These are phyloP conservation scores for Esox lucius DNA, from an alignment of 2,797 vertebrate species.

Conservation along the genomic window DNA sequence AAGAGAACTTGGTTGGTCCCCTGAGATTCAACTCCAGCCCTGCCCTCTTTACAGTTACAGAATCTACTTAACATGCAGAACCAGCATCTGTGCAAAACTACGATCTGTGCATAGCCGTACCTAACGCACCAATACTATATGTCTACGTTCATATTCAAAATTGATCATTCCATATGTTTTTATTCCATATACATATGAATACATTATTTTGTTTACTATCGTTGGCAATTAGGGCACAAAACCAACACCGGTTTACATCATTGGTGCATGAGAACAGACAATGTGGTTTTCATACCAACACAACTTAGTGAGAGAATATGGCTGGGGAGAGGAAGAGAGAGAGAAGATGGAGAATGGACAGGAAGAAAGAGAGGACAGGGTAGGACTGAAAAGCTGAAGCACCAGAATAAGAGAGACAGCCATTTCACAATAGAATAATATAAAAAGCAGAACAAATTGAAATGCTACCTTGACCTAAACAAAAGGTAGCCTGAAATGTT, in stretches of 20 bases:
- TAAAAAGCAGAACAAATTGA: no score
- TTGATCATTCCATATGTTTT: not conserved
- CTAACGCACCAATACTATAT: not conserved
- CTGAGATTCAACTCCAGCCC: slow-evolving; percentile 54
- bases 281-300: not conserved
- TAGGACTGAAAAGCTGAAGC: not conserved
- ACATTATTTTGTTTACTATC: not conserved
- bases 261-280: no score
- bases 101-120: not conserved
- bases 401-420: not conserved
- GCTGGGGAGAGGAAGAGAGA: no score
- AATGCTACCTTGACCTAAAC: no score
- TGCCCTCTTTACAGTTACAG: not conserved
- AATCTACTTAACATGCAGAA: not conserved
- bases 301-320: no score
- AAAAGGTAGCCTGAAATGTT: no score
- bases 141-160: not conserved
- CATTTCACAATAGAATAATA: not conserved
- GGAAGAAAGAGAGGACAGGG: no score
- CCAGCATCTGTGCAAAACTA: not conserved
- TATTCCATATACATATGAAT: not conserved
- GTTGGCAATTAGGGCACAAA: not conserved
- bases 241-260: not conserved
- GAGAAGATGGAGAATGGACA: no score
- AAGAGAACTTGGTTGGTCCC: slow-evolving; percentile 49